phyloP scores from a whole-genome alignment of 1,140 invertebrate genomes.

The Phenacoccus solenopsis region DNA sequence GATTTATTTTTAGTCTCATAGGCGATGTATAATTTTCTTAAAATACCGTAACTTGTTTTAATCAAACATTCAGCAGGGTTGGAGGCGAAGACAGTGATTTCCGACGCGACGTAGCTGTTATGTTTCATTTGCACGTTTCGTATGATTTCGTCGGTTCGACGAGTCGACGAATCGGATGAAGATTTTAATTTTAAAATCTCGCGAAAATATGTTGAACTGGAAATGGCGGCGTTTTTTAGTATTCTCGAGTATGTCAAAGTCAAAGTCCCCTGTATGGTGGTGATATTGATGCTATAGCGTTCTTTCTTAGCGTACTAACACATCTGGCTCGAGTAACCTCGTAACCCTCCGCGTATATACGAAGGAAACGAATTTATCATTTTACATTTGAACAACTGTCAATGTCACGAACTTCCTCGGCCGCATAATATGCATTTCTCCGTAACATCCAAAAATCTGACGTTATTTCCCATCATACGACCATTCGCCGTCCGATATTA shows the following conservation, averaged over 20 bases:
- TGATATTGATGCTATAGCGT: background rate
- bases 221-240: background rate
- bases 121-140: too few relatives aligned
- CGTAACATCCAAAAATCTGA: background rate
- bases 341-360: background rate
- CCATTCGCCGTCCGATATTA: background rate
- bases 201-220: background rate
- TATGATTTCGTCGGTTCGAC: too few relatives aligned
- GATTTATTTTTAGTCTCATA: too few relatives aligned
- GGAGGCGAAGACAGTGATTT: too few relatives aligned
- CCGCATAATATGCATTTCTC: background rate
- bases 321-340: background rate
- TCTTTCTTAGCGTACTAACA: background rate
- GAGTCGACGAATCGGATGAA: too few relatives aligned
- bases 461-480: background rate
- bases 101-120: too few relatives aligned
- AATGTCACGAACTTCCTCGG: background rate
- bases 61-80: too few relatives aligned
- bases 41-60: too few relatives aligned
- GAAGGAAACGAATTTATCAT: background rate
- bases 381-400: constrained; percentile 2
- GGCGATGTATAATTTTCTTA: too few relatives aligned
- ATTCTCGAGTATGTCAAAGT: background rate
- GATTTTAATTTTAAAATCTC: background rate
- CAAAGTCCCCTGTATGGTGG: too few relatives aligned